Evolutionary conservation across 2,797 vertebrate genomes (phyloP), one percentile per base, ranked within the genome.

Genomic region (Prunella strophiata): DNA sequence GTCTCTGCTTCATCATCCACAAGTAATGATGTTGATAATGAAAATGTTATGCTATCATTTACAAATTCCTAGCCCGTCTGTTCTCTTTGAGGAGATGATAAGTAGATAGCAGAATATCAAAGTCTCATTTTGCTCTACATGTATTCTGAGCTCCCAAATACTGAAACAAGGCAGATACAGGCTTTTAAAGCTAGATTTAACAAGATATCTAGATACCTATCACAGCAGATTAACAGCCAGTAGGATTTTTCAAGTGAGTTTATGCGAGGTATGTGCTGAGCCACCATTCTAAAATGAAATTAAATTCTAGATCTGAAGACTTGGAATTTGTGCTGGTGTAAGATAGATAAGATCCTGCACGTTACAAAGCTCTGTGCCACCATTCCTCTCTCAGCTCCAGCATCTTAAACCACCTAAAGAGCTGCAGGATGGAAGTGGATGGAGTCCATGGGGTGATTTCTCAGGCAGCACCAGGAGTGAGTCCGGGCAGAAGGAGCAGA

Each of bases 11-110:
- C 89, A 89, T 95, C 80, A 94, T 94, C 90, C 52, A 43, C 89
- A 63, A 88, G 85, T 91, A 96, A 95, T 85, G 83, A 82, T 91
- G 63, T 85, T 94, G 94, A 48, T 94, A 93, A 96, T 94, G 93
- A 93, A 94, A 94, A 91, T 74, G 77, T 94, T 94, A 82, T 58
- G 94, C 77, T 87, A 86, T 93, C 80, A 71, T 75, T 93, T 93
- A 89, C 47, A 26, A 74, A 45, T 88, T 93, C 67, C 48, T 78
- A 89, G 63, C 63, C 36, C 21, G 27, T 59, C 48, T 63, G 77
- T 91, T 87, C 55, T 76, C 83, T 88, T 3, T 70, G 83, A 88
- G 65, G 84, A 59, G 40, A 77, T 81, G 73, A n/a, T 79, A 65
- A 89, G n/a, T 34, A 89, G 91, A 74, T 70, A 88, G 43, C 30